These are phyloP conservation scores for Hoplostethus mediterraneus DNA, from an alignment of 2,797 vertebrate genomes.

Conservation along the genomic window DNA sequence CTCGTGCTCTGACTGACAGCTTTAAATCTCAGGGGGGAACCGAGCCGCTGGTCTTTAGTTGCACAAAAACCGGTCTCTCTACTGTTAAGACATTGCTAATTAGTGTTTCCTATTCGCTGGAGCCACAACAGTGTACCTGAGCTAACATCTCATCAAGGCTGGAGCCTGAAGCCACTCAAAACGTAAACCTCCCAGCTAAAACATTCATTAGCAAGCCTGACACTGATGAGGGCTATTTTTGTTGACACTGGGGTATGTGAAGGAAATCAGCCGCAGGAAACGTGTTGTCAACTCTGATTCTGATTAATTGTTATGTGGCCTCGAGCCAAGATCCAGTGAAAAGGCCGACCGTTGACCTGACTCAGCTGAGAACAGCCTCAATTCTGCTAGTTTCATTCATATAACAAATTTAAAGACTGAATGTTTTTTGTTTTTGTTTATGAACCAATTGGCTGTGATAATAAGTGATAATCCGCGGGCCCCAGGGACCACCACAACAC, in stretches of 20 bases:
- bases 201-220: conserved; percentile 65
- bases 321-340: conserved; percentile 28
- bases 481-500: background rate
- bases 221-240: conserved; percentile 56
- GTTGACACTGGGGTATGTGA: conserved; percentile 46
- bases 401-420: background rate
- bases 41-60: conserved; percentile 39
- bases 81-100: conserved; percentile 62
- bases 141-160: conserved; percentile 42
- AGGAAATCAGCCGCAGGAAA: conserved; percentile 47
- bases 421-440: background rate
- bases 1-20: conserved; percentile 62
- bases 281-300: conserved; percentile 53
- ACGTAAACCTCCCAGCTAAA: conserved; percentile 40
- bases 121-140: conserved; percentile 37
- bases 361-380: conserved; percentile 10
- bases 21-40: conserved; percentile 42
- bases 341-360: conserved; percentile 53
- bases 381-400: conserved; percentile 12
- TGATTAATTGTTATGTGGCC: conserved; percentile 58
- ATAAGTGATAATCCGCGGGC: too few species aligned
- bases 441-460: background rate
- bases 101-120: conserved; percentile 55
- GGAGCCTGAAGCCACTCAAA: conserved; percentile 39
- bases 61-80: conserved; percentile 24